phyloP scores from a whole-genome alignment of 2,888 invertebrate species.

The Blastobasis lacticolella region DNA sequence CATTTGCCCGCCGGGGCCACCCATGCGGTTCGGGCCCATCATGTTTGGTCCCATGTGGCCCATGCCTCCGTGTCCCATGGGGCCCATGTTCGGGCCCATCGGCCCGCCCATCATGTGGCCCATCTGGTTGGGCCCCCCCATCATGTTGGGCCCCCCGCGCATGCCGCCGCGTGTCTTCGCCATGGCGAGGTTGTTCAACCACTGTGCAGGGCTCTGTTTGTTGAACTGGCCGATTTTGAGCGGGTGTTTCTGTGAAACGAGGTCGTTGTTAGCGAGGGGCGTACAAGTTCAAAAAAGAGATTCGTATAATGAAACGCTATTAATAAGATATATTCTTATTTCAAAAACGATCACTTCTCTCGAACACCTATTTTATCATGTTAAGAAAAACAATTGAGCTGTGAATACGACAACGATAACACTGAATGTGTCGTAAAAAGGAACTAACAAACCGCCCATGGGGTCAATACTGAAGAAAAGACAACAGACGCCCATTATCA shows the following conservation, averaged over 20 bases:
- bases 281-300: background rate
- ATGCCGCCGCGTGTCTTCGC: conserved; percentile 81
- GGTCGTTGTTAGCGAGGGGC: conserved; percentile 9
- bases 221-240: conserved; percentile 91
- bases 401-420: too few relatives aligned
- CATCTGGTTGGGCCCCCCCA: conserved; percentile 68
- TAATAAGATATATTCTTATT: background rate
- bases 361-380: background rate
- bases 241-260: conserved; percentile 85
- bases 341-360: background rate
- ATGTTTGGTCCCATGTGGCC: conserved; percentile 67
- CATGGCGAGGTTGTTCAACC: conserved; percentile 85
- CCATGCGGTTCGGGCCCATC: conserved; percentile 68
- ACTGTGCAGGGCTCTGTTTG: conserved; percentile 87
- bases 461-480: too few relatives aligned
- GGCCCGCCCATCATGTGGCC: conserved; percentile 69
- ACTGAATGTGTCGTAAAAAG: too few relatives aligned
- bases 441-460: too few relatives aligned
- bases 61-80: conserved; percentile 63
- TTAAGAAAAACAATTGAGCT: too few relatives aligned
- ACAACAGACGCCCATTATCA: too few relatives aligned
- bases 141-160: conserved; percentile 70
- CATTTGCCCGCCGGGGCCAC: conserved; percentile 60
- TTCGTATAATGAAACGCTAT: background rate
- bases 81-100: conserved; percentile 64